These are phyloP conservation scores for Thomomys bottae DNA, from an alignment of 2,113 vertebrate species.

Conservation along the genomic window DNA sequence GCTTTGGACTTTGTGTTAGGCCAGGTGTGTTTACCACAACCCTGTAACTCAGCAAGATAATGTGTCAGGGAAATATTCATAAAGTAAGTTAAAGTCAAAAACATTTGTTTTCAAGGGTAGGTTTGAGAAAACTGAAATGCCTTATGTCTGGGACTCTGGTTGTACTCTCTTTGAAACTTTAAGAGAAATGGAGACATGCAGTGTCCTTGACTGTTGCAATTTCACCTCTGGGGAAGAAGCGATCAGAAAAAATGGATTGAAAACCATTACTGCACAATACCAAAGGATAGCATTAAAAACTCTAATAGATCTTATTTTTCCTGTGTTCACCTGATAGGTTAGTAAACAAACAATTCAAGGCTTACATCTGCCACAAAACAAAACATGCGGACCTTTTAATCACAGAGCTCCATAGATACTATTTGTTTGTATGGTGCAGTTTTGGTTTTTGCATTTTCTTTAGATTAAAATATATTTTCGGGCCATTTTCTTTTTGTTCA, in stretches of 20 bases:
- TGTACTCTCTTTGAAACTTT: neutral
- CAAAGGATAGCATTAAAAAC: neutral
- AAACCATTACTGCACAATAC: neutral
- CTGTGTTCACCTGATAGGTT: neutral
- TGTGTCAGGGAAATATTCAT: neutral
- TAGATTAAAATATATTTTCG: neutral
- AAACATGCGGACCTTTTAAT: neutral
- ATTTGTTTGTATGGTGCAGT: neutral
- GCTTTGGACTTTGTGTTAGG: neutral
- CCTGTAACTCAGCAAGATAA: neutral
- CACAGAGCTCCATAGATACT: neutral
- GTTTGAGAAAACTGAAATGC: neutral
- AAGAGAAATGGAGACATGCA: neutral
- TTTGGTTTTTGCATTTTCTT: no score
- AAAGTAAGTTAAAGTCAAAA: neutral
- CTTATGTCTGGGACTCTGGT: neutral
- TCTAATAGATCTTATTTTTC: neutral
- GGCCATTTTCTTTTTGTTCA: neutral
- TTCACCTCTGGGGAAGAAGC: neutral
- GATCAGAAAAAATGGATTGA: neutral
- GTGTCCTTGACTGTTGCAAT: neutral
- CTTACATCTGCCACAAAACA: neutral
- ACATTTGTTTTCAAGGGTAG: neutral
- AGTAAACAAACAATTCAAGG: neutral
- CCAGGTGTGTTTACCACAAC: neutral